A percentile compares a stretch with the other conserved stretches of the same genome.
These are phyloP conservation scores for Plotosus lineatus DNA, from an alignment of 2,113 vertebrate species.

Conservation along the genomic window DNA sequence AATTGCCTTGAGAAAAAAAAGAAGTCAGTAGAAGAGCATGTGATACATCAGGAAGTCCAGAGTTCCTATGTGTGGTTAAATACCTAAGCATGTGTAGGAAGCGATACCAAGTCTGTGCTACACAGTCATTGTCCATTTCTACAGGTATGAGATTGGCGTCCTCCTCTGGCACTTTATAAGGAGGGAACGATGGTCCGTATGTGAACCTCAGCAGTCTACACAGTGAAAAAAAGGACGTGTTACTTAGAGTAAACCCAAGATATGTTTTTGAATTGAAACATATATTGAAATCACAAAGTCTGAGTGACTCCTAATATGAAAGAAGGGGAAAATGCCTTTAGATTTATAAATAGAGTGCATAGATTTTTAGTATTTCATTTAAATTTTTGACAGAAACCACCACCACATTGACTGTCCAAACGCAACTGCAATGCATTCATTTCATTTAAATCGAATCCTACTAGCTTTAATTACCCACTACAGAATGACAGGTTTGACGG, in stretches of 20 bases:
- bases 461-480: not conserved
- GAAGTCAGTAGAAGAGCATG: not conserved
- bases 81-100: conserved; percentile 94
- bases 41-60: not conserved
- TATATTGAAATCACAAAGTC: not conserved
- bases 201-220: conserved; percentile 84
- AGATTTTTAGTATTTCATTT: not conserved
- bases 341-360: not conserved
- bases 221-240: not conserved
- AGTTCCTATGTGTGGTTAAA: not conserved
- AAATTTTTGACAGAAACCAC: not conserved
- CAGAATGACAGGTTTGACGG: not conserved
- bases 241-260: not conserved
- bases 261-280: not conserved
- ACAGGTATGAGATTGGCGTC: conserved; percentile 85
- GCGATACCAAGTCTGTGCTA: conserved; percentile 92
- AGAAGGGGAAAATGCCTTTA: not conserved
- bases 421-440: not conserved
- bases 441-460: not conserved
- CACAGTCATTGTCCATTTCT: conserved; percentile 86
- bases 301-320: not conserved
- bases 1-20: not conserved
- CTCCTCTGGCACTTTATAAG: conserved; percentile 87
- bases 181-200: conserved; percentile 86
- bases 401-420: not conserved